Base-by-base conservation (phyloP, 2,888 invertebrate genomes). In the Belgica antarctica region DNA sequence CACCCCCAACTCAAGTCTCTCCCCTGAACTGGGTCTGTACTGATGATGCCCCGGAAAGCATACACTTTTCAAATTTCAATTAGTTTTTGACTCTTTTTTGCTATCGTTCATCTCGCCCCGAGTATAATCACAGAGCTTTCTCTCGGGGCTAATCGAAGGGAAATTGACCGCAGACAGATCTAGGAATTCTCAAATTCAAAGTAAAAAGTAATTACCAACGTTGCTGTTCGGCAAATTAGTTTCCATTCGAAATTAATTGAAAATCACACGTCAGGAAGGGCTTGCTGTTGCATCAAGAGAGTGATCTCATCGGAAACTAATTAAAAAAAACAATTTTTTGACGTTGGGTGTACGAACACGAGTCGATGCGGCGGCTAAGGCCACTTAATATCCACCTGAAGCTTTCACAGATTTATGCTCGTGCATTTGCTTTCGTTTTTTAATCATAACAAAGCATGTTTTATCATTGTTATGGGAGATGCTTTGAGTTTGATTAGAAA, bases 51-150 rank as follows among this genome's bases (percentile, higher is more conserved):
- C 61, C 28, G 36, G 19, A 1, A 12, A 34, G 10, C 36, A 36
- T 4, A 46, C 12, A 19, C 22, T 3, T 46, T 65, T 36, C 46
- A 46, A 65, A 46, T 65, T 41, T 46, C 63, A 65, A 65, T 65
- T 65, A 65, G 27, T 12, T 34, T 65, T 65, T 65, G 46, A 46
- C 46, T 65, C 46, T 65, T 65, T 12, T 57, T 24, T 17, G 7
- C 24, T 22, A 59, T n/a, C n/a, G 12, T 8, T 46, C 12, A 15
- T 46, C 8, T 46, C 17, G 5, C 17, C 17, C 15, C 3, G 12
- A 46, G 12, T 46, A 15, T 31, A 8, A 52, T 52, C 17, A 41
- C 12, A 41, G 12, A 41, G 17, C 52, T 27, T 59, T 22, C 19
- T 10, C 7, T n/a, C 27, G 2, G 3, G 10, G 25, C 59, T 59